phyloP scores from a whole-genome alignment of 2,888 invertebrate species.

The Sylvicola cinctus region DNA sequence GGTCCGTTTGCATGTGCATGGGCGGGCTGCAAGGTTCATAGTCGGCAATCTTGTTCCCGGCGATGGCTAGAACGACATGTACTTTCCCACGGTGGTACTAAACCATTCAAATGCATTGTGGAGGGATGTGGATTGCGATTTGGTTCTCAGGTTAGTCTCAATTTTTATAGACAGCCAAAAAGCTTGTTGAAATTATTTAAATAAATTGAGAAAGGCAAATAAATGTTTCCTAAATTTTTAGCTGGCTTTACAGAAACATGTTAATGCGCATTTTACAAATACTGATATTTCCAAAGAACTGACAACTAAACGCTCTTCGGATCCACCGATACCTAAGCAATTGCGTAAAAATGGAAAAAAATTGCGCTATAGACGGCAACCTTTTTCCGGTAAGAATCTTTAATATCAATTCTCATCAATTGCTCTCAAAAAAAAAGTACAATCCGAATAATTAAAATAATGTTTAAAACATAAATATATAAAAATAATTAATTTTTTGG shows the following conservation, averaged over 20 bases:
- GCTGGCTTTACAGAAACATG: conserved; percentile 76
- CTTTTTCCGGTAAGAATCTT: conserved; percentile 58
- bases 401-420: conserved; percentile 1
- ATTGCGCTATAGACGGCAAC: conserved; percentile 65
- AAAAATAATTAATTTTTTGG: neutral
- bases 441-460: neutral
- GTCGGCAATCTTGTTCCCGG: conserved; percentile 75
- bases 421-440: neutral
- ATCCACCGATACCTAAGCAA: conserved; percentile 55
- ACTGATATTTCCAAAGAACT: conserved; percentile 30
- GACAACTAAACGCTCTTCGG: conserved; percentile 45
- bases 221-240: no score
- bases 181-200: neutral
- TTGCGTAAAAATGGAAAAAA: conserved; percentile 75
- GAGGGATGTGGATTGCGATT: conserved; percentile 80
- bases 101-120: conserved; percentile 89
- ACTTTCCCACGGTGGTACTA: conserved; percentile 74
- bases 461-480: neutral
- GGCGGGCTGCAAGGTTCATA: conserved; percentile 87
- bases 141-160: conserved; percentile 54
- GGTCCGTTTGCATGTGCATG: conserved; percentile 79
- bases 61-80: conserved; percentile 90
- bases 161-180: neutral
- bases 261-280: conserved; percentile 79
- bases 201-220: neutral